These are phyloP conservation scores for Hyalella azteca DNA, from an alignment of 2,888 invertebrate genomes.

Conservation along the genomic window DNA sequence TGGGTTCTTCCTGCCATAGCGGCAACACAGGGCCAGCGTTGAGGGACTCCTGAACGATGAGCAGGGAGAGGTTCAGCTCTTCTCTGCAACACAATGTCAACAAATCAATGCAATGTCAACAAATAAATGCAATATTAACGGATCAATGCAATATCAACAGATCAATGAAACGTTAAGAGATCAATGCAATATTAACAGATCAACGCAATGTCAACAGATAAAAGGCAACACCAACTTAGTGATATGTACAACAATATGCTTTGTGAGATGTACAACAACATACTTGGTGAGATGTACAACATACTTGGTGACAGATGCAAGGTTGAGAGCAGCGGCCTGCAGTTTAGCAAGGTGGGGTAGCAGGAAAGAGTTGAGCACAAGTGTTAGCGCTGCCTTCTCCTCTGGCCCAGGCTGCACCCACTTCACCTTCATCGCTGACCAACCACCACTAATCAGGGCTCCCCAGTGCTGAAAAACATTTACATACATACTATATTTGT, in stretches of 20 bases:
- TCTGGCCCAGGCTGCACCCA: slow-evolving; percentile 80
- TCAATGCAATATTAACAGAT: no score
- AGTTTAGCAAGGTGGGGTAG: slow-evolving; percentile 62
- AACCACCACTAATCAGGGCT: slow-evolving; percentile 68
- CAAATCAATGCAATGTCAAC: no score
- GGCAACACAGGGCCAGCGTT: slow-evolving; percentile 73
- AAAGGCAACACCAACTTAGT: no score
- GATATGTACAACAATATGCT: no score
- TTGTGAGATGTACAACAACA: no score
- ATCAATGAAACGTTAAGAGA: no score
- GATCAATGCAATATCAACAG: no score
- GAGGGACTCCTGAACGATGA: slow-evolving; percentile 72
- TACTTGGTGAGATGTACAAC: no score
- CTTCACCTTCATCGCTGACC: slow-evolving; percentile 71
- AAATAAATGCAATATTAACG: no score
- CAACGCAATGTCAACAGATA: no score
- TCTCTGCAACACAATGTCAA: slow-evolving; percentile 69
- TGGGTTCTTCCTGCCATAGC: slow-evolving; percentile 70
- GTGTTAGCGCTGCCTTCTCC: slow-evolving; percentile 73
- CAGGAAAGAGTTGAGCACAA: slow-evolving; percentile 65
- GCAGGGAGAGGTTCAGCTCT: slow-evolving; percentile 73
- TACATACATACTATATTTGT: no score
- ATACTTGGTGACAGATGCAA: background rate
- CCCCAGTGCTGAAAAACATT: slow-evolving; percentile 83
- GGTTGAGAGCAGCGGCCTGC: slow-evolving; percentile 48